These are phyloP conservation scores for Prunella fulvescens DNA, from an alignment of 2,113 vertebrate species.

Conservation along the genomic window DNA sequence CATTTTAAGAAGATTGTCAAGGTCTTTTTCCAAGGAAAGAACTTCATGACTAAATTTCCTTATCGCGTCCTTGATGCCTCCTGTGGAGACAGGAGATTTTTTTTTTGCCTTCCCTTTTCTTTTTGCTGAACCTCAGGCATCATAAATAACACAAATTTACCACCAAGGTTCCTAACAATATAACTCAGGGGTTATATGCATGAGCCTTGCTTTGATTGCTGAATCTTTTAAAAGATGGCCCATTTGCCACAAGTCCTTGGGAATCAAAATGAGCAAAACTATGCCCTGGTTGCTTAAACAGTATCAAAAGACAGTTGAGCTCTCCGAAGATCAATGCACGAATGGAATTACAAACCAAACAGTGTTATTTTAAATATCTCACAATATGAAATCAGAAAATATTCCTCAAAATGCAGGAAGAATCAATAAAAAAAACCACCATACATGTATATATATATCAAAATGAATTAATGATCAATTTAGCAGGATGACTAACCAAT, in stretches of 20 bases:
- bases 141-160: slow-evolving; percentile 8
- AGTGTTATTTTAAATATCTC: not conserved
- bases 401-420: not conserved
- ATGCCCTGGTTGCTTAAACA: not conserved
- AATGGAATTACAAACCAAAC: not conserved
- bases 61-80: slow-evolving; percentile 2
- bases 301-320: not conserved
- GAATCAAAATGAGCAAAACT: not conserved
- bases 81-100: slow-evolving; percentile 10
- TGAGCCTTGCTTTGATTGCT: not conserved
- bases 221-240: not conserved
- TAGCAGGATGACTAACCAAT: not conserved
- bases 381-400: not conserved
- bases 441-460: not conserved
- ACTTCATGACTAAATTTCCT: slow-evolving; percentile 55
- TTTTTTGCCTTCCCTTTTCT: not conserved
- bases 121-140: not conserved
- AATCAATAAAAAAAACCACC: not conserved
- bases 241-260: not conserved
- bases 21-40: slow-evolving; percentile 48
- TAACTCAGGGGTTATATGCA: not conserved
- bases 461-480: not conserved
- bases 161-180: not conserved
- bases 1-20: slow-evolving; percentile 67
- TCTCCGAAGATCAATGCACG: not conserved